These are phyloP conservation scores for Spermophilus dauricus DNA, from an alignment of 2,113 vertebrate species.

Conservation along the genomic window DNA sequence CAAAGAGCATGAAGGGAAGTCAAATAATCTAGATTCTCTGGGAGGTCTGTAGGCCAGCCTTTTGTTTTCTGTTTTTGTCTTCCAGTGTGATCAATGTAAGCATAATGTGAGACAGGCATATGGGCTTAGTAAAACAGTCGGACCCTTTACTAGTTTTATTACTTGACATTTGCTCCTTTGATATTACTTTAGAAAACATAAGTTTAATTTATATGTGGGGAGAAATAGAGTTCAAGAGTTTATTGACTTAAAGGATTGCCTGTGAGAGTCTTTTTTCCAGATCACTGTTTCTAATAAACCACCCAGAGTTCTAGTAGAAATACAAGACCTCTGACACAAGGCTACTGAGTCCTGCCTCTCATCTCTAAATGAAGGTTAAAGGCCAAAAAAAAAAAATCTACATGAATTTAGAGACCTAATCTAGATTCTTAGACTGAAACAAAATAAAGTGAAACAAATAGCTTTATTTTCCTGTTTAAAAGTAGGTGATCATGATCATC, in stretches of 20 bases:
- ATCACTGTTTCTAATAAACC: neutral
- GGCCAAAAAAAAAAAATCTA: neutral
- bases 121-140: neutral
- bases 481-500: neutral
- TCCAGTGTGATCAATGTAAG: neutral
- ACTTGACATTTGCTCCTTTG: neutral
- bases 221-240: slow-evolving; percentile 23
- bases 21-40: neutral
- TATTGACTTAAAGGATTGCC: neutral
- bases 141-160: neutral
- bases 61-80: neutral
- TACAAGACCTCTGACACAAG: neutral
- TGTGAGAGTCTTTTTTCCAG: neutral
- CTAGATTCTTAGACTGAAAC: neutral
- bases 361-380: neutral
- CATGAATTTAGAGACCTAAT: neutral
- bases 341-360: neutral
- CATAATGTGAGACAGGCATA: neutral
- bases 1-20: fast-evolving
- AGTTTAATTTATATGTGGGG: slow-evolving; percentile 1
- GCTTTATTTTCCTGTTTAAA: neutral
- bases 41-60: neutral
- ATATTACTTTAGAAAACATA: neutral
- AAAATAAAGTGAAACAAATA: neutral
- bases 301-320: neutral